Percentiles rank a stretch among this genome's conserved stretches.
phyloP scores from a whole-genome alignment of 2,888 invertebrate genomes.

The Ichneumoninae sp. region DNA sequence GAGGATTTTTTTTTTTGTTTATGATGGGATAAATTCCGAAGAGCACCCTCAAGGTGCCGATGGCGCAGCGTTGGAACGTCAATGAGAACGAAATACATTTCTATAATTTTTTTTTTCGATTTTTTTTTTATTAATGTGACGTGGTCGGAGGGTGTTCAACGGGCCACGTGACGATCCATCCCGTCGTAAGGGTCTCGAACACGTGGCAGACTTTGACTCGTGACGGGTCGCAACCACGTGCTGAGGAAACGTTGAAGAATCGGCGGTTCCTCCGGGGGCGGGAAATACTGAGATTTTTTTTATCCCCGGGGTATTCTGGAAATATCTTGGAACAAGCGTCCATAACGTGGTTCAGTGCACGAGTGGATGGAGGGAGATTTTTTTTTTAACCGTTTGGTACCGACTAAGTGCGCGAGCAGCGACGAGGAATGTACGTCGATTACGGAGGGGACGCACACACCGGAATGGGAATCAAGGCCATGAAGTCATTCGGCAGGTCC shows the following conservation, averaged over 20 bases:
- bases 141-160: conserved; percentile 54
- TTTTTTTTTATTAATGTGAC: conserved; percentile 32
- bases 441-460: conserved; percentile 85
- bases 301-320: background rate
- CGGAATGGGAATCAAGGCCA: conserved; percentile 95
- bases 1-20: background rate
- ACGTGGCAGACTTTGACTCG: conserved; percentile 37
- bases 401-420: conserved; percentile 74
- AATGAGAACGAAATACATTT: background rate
- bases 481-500: conserved; percentile 94
- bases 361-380: conserved; percentile 39
- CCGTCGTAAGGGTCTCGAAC: conserved; percentile 30
- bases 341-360: conserved; percentile 14
- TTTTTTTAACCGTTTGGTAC: conserved; percentile 5
- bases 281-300: conserved; percentile 9
- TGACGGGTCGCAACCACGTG: conserved; percentile 31
- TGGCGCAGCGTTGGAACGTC: background rate
- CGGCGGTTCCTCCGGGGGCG: conserved; percentile 23
- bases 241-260: conserved; percentile 20
- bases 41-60: conserved; percentile 21
- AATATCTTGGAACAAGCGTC: conserved; percentile 6
- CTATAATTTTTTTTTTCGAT: background rate
- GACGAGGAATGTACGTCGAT: conserved; percentile 86
- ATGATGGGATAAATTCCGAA: conserved; percentile 38
- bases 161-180: conserved; percentile 53